phyloP scores from a whole-genome alignment of 2,113 vertebrate genomes.

The Myrmecophaga tridactyla region DNA sequence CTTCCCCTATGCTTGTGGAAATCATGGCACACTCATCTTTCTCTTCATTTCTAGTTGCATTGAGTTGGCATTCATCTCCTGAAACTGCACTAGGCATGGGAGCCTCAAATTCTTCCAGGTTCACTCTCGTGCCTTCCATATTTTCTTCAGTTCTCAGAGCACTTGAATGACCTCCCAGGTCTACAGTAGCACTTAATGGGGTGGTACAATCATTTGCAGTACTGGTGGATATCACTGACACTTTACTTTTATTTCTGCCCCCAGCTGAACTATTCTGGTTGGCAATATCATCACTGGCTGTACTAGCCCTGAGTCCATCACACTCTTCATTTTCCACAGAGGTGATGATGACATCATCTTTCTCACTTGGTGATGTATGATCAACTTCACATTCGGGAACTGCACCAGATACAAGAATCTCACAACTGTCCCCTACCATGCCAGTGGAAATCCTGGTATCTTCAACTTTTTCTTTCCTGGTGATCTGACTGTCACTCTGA shows the following conservation, averaged over 20 bases:
- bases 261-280: neutral
- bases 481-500: slow-evolving; percentile 31
- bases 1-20: slow-evolving; percentile 84
- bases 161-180: slow-evolving; percentile 33
- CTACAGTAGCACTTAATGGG: neutral
- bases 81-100: slow-evolving; percentile 84
- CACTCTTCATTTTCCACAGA: slow-evolving; percentile 74
- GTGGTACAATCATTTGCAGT: slow-evolving; percentile 48
- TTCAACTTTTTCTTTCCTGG: neutral
- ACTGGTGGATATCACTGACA: slow-evolving; percentile 82
- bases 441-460: slow-evolving; percentile 51
- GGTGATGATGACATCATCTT: slow-evolving; percentile 77
- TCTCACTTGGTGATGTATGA: slow-evolving; percentile 12
- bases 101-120: slow-evolving; percentile 73
- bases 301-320: slow-evolving; percentile 64
- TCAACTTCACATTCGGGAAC: neutral
- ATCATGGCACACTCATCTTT: slow-evolving; percentile 85
- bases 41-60: slow-evolving; percentile 64
- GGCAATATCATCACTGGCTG: slow-evolving; percentile 17
- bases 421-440: slow-evolving; percentile 40
- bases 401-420: neutral
- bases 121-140: neutral
- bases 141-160: slow-evolving; percentile 37
- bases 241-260: slow-evolving; percentile 57
- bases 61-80: slow-evolving; percentile 58